These are phyloP conservation scores for Delphinus delphis DNA, from an alignment of 2,113 vertebrate species.

Conservation along the genomic window DNA sequence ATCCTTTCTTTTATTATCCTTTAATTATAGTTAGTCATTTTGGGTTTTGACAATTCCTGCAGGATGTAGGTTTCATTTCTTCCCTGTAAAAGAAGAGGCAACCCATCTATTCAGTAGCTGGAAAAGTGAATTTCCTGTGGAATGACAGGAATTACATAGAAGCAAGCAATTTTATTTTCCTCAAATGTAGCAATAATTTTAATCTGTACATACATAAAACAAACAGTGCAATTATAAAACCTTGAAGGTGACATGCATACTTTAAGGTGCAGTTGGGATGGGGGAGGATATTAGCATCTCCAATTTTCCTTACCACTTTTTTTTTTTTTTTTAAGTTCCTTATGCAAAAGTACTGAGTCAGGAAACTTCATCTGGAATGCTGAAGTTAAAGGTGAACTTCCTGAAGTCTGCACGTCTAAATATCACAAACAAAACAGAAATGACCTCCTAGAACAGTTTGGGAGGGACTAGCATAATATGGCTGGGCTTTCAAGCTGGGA, in stretches of 20 bases:
- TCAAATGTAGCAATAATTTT: conserved; percentile 82
- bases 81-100: conserved; percentile 70
- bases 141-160: conserved; percentile 79
- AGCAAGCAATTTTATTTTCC: conserved; percentile 82
- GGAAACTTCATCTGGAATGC: conserved; percentile 81
- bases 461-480: conserved; percentile 68
- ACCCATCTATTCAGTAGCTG: conserved; percentile 72
- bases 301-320: conserved; percentile 69
- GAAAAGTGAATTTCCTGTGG: conserved; percentile 77
- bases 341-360: conserved; percentile 72
- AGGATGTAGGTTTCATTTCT: conserved; percentile 27
- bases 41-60: background rate
- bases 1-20: conserved; percentile 1
- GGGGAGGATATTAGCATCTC: conserved; percentile 73
- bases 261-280: conserved; percentile 78
- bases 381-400: conserved; percentile 77
- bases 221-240: conserved; percentile 83
- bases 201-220: conserved; percentile 82
- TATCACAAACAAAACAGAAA: conserved; percentile 73
- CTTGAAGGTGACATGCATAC: conserved; percentile 81
- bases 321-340: conserved; percentile 72
- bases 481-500: conserved; percentile 76
- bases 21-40: conserved; percentile 9
- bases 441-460: conserved; percentile 64
- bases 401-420: conserved; percentile 65